Percentiles rank a stretch among this genome's conserved stretches.
These are phyloP conservation scores for Portunus trituberculatus DNA, from an alignment of 1,140 invertebrate genomes.

Conservation along the genomic window DNA sequence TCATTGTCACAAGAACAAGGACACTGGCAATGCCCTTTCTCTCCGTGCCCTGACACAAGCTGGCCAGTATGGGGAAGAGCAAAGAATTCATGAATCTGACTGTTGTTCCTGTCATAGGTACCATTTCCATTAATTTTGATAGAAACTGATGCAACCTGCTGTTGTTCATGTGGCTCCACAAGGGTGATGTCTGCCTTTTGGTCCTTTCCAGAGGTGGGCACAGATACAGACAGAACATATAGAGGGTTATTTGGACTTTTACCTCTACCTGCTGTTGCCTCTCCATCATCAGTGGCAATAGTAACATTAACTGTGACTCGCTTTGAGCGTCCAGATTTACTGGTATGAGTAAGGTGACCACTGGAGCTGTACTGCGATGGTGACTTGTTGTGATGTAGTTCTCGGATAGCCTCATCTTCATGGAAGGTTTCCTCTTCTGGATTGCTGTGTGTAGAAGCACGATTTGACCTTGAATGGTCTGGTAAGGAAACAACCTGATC, in stretches of 20 bases:
- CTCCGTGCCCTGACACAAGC: neutral
- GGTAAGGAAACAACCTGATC: neutral
- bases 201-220: slow-evolving; percentile 84
- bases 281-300: slow-evolving; percentile 85
- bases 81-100: neutral
- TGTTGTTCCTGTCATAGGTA: neutral
- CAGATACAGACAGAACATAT: slow-evolving; percentile 87
- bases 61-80: neutral
- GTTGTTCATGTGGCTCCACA: slow-evolving; percentile 77
- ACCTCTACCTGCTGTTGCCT: slow-evolving; percentile 80
- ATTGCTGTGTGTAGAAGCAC: neutral
- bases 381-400: slow-evolving; percentile 37
- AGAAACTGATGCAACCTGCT: slow-evolving; percentile 56
- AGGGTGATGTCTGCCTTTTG: slow-evolving; percentile 84
- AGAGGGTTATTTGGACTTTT: slow-evolving; percentile 81
- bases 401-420: neutral
- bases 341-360: neutral
- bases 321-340: slow-evolving; percentile 80
- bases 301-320: slow-evolving; percentile 88
- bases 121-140: slow-evolving; percentile 36
- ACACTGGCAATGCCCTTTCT: slow-evolving; percentile 44
- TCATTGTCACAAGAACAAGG: slow-evolving; percentile 53
- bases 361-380: slow-evolving; percentile 27
- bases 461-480: neutral
- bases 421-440: neutral